Evolutionary conservation across 2,797 vertebrate species (phyloP).

Genomic region (Bufotes viridis): DNA sequence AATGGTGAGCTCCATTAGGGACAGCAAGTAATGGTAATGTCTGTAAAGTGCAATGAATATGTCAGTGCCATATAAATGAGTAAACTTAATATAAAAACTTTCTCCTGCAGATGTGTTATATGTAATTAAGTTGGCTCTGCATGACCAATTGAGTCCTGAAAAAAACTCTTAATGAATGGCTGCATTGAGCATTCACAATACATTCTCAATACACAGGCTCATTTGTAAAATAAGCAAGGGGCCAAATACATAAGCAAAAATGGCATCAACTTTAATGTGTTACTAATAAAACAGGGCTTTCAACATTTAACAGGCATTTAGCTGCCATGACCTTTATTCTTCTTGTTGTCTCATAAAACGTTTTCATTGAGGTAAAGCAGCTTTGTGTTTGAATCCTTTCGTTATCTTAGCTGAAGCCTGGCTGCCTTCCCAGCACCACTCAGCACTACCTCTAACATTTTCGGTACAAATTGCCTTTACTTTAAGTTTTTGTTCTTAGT

Average conservation of each 20-base stretch:
- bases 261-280: slow-evolving; percentile 6
- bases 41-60: too few relatives aligned
- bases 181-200: not conserved
- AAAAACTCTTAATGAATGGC: not conserved
- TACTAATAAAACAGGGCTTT: slow-evolving; percentile 24
- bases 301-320: not conserved
- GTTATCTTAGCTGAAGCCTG: slow-evolving; percentile 51
- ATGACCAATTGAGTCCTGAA: too few relatives aligned
- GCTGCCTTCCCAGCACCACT: slow-evolving; percentile 51
- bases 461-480: slow-evolving; percentile 56
- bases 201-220: not conserved
- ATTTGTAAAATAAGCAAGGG: not conserved
- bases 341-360: slow-evolving; percentile 47
- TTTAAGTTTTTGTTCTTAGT: slow-evolving; percentile 47
- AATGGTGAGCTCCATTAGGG: too few relatives aligned
- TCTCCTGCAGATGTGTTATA: too few relatives aligned
- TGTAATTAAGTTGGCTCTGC: too few relatives aligned
- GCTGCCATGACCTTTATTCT: slow-evolving; percentile 37
- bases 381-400: slow-evolving; percentile 46
- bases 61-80: too few relatives aligned
- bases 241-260: slow-evolving; percentile 13
- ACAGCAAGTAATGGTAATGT: not conserved
- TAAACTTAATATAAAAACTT: too few relatives aligned
- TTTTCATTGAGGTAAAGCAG: slow-evolving; percentile 37
- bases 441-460: slow-evolving; percentile 46